These are phyloP conservation scores for Drosophila mauritiana DNA, from an alignment of 1,140 invertebrate genomes.

Conservation along the genomic window DNA sequence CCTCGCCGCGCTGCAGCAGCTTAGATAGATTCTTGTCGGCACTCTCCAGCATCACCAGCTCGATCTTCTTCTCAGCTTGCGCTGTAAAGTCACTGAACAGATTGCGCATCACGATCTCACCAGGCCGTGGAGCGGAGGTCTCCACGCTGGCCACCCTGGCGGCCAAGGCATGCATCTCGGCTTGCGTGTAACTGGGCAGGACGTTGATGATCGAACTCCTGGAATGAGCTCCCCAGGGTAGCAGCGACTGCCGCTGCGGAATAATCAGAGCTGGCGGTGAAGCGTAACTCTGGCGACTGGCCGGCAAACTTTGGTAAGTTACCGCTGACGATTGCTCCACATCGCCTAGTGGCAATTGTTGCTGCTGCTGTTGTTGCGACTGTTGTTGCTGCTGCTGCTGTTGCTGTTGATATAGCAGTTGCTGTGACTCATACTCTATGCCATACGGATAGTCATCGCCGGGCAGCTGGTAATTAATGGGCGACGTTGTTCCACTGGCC, in stretches of 20 bases:
- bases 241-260: constrained; percentile 74
- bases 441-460: constrained; percentile 69
- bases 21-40: constrained; percentile 96
- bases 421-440: constrained; percentile 74
- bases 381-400: constrained; percentile 46
- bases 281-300: constrained; percentile 67
- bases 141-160: constrained; percentile 69
- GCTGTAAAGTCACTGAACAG: constrained; percentile 97
- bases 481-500: constrained; percentile 70
- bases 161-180: constrained; percentile 71
- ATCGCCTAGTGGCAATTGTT: constrained; percentile 36
- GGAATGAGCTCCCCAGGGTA: constrained; percentile 81
- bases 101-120: constrained; percentile 97
- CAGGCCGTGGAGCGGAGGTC: constrained; percentile 87
- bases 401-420: constrained; percentile 49
- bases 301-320: constrained; percentile 52
- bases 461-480: constrained; percentile 74
- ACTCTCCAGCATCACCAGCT: constrained; percentile 95
- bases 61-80: constrained; percentile 97
- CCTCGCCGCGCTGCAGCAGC: constrained; percentile 97
- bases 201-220: constrained; percentile 80
- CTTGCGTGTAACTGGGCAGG: constrained; percentile 71
- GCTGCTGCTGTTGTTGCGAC: constrained; percentile 22
- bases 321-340: constrained; percentile 51
- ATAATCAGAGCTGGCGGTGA: constrained; percentile 72